Base-by-base conservation (phyloP, 53 echinoderm and acorn worm genomes). In the Crossaster papposus region DNA sequence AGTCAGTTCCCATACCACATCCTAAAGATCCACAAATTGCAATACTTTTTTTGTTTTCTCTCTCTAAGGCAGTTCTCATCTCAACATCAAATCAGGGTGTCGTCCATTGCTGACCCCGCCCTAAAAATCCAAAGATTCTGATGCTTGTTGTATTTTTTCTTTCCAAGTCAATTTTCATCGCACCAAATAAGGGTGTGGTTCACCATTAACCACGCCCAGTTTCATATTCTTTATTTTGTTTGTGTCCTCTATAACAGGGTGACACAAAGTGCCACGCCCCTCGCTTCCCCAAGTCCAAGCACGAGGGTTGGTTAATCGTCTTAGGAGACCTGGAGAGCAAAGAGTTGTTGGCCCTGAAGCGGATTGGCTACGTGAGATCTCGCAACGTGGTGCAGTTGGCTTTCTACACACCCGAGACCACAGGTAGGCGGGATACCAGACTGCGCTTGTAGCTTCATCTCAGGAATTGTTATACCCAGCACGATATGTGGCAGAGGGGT, bases 271-370 rank as follows among this genome's bases (percentile, higher is more conserved):
- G 94, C 22, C 93, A 91, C 36, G 87, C 97, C 3, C 97, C 97
- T 13, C 83, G 91, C 51, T 97, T 97, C 90, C 94, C 97, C 15
- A 97, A 97, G 81, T 74, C 93, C 80, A 97, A 97, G 71, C 80
- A 70, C 14, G 97, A 97, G 82, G 97, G 97, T 6, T 97, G 97
- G 97, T 97, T 93, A 77, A 50, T 97, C 64, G 94, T 97, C 38
- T 68, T 97, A 32, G 97, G 97, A 36, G 97, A 97, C 68, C 54
- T 97, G 0, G 97, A 97, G 35, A 97, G 95, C 82, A 81, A 84
- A 80, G 97, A 97, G 75, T 86, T 97, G 14, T 78, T 97, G 26
- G 97, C 97, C 15, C 77, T 97, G 78, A 97, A 97, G 80, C 65
- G 97, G 20, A 90, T 97, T 3, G 93, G 95, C 4, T 94, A 85